Percentiles rank a stretch among this genome's conserved stretches.
Evolutionary conservation across 2,888 invertebrate genomes (phyloP).

Genomic region (Bedellia somnulentella): DNA sequence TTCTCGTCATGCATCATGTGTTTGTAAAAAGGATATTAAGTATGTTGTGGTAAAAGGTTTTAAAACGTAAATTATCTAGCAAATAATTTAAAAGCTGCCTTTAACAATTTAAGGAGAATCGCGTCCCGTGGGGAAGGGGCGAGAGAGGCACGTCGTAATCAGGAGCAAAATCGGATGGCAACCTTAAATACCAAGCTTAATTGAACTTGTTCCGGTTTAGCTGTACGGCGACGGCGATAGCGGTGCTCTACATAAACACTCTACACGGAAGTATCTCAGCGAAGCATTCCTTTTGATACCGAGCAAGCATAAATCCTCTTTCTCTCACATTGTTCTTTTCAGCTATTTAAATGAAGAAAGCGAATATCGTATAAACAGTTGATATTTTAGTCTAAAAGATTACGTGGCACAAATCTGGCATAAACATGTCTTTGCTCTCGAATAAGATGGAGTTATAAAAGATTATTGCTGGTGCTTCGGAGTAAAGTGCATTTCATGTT

Average conservation of each 20-base stretch:
- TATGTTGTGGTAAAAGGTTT: too few species aligned
- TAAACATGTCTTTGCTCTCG: too few species aligned
- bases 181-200: conserved; percentile 60
- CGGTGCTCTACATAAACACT: conserved; percentile 37
- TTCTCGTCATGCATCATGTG: too few species aligned
- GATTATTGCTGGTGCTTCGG: conserved; percentile 17
- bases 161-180: conserved; percentile 44
- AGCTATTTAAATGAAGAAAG: conserved; percentile 13
- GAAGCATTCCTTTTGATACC: conserved; percentile 37
- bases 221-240: too few species aligned
- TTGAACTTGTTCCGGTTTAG: conserved; percentile 53
- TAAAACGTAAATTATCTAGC: too few species aligned
- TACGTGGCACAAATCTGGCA: too few species aligned
- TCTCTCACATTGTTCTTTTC: conserved; percentile 10
- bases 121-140: conserved; percentile 26
- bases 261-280: conserved; percentile 38
- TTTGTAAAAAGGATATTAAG: too few species aligned
- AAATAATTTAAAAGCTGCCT: too few species aligned
- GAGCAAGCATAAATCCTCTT: conserved; percentile 19
- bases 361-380: too few species aligned
- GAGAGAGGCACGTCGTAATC: conserved; percentile 39
- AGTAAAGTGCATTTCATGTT: conserved; percentile 29
- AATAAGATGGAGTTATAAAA: conserved; percentile 19
- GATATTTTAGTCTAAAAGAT: too few species aligned
- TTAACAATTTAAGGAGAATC: conserved; percentile 53